These are phyloP conservation scores for Nasua narica DNA, from an alignment of 2,797 vertebrate species.

Conservation along the genomic window DNA sequence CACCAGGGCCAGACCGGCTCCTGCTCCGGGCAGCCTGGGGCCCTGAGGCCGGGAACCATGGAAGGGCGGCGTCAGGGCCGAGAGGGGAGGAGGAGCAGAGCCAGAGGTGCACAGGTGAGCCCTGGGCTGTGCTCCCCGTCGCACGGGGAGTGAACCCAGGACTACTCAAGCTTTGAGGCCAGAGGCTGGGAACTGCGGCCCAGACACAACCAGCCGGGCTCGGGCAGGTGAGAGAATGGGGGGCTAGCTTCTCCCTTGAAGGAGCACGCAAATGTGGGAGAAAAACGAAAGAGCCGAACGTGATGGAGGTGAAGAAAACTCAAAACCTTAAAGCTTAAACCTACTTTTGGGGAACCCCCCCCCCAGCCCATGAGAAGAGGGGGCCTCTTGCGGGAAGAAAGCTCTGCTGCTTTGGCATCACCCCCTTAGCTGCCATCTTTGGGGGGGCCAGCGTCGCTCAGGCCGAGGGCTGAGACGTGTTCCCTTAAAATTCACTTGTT, in stretches of 20 bases:
- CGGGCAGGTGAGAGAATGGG: not conserved
- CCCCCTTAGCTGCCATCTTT: no score
- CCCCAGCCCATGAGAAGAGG: not conserved
- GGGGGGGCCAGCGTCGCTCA: not conserved
- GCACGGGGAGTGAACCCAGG: not conserved
- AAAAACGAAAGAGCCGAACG: not conserved
- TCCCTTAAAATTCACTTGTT: not conserved
- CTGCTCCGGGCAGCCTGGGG: not conserved
- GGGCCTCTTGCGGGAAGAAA: not conserved
- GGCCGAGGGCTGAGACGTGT: not conserved
- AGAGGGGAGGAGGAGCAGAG: not conserved
- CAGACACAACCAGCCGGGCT: not conserved
- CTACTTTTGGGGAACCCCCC: no score
- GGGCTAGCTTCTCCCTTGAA: not conserved
- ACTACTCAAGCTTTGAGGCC: not conserved
- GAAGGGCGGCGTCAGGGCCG: not conserved
- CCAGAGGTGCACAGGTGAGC: not conserved
- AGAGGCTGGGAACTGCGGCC: not conserved
- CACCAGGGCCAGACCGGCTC: not conserved
- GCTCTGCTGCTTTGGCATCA: no score
- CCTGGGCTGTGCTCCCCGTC: fast-evolving
- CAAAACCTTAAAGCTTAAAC: not conserved
- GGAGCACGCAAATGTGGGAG: not conserved
- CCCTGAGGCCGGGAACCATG: not conserved
- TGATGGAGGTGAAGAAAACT: not conserved